phyloP scores from a whole-genome alignment of 2,888 invertebrate genomes.

The Plebejus anna region DNA sequence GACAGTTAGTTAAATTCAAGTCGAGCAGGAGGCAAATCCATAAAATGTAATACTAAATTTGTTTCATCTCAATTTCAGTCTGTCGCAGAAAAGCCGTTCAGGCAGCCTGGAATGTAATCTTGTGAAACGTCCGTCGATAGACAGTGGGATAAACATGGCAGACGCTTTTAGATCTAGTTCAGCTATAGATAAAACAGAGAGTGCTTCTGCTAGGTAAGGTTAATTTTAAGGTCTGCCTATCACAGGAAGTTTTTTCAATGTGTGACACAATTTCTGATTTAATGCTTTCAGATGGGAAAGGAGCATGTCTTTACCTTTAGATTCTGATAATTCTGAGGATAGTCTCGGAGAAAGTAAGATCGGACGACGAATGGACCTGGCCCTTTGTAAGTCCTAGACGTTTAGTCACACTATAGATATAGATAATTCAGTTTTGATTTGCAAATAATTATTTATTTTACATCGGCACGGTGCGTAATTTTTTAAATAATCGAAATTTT shows the following conservation, averaged over 20 bases:
- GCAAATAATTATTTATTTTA: constrained; percentile 72
- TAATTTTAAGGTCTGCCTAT: background rate
- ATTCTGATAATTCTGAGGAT: constrained; percentile 69
- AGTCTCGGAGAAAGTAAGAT: constrained; percentile 68
- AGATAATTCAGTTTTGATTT: constrained; percentile 72
- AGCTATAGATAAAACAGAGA: constrained; percentile 64
- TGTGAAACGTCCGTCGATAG: constrained; percentile 87
- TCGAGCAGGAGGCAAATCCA: too few species aligned
- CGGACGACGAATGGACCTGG: constrained; percentile 89
- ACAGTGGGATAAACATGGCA: constrained; percentile 88
- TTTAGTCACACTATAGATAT: constrained; percentile 44
- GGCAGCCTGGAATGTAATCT: constrained; percentile 75
- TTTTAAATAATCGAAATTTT: constrained; percentile 37
- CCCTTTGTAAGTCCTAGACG: constrained; percentile 85
- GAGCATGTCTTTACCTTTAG: constrained; percentile 84
- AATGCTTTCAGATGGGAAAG: constrained; percentile 81
- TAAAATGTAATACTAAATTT: background rate
- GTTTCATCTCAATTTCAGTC: constrained; percentile 64
- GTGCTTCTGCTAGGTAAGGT: constrained; percentile 67
- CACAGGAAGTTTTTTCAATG: background rate
- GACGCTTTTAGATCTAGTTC: constrained; percentile 74
- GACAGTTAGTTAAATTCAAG: too few species aligned
- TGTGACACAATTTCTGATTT: background rate
- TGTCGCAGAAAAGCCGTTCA: constrained; percentile 71
- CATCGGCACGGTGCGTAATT: constrained; percentile 72